phyloP scores from a whole-genome alignment of 2,797 vertebrate species.

The Schizothorax lantsangensis region DNA sequence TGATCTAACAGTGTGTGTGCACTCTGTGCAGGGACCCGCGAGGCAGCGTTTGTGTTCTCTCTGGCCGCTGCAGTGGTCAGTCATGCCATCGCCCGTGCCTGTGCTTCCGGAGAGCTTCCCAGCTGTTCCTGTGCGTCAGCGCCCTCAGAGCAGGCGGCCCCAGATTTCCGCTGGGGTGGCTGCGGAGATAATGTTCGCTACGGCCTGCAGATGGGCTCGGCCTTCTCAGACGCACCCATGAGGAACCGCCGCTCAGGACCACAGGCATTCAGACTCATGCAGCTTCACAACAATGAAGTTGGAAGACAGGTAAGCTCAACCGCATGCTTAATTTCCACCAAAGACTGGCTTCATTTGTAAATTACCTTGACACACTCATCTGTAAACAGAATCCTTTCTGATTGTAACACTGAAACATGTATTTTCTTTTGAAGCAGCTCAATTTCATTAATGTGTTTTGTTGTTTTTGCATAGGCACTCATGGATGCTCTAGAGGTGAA shows the following conservation, averaged over 20 bases:
- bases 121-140: conserved; percentile 76
- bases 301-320: conserved; percentile 73
- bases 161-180: conserved; percentile 78
- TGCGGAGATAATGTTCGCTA: conserved; percentile 80
- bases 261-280: conserved; percentile 69
- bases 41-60: conserved; percentile 78
- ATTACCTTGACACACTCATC: neutral
- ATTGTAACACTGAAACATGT: neutral
- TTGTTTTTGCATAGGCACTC: conserved; percentile 68
- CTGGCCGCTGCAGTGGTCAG: conserved; percentile 74
- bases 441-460: neutral
- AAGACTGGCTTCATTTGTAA: neutral
- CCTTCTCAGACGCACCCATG: conserved; percentile 77
- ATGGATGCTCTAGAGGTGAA: conserved; percentile 77
- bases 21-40: conserved; percentile 73
- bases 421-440: neutral
- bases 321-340: neutral
- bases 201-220: conserved; percentile 78
- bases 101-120: conserved; percentile 75
- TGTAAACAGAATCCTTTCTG: neutral
- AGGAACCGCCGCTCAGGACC: conserved; percentile 65
- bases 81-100: conserved; percentile 74
- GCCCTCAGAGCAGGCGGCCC: conserved; percentile 71
- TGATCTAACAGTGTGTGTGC: neutral
- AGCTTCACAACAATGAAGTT: conserved; percentile 78